Conservation (phyloP, 2,113 vertebrate species). For the Dicentrarchus labrax region DNA sequence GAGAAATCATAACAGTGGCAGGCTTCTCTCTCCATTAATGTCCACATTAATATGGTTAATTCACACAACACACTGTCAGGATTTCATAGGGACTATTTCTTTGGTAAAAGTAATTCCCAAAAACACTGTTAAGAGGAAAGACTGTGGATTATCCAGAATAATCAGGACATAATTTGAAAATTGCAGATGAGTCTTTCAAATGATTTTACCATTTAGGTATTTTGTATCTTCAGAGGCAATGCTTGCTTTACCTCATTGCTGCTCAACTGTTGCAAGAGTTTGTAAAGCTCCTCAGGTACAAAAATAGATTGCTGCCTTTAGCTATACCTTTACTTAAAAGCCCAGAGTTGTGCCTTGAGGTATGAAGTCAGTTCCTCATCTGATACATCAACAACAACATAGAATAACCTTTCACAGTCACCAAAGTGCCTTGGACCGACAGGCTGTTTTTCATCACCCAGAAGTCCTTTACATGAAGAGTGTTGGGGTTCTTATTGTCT, state of each 20-base stretch:
- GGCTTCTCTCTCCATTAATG: background rate
- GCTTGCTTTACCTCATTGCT: background rate
- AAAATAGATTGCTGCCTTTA: background rate
- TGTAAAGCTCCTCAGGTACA: background rate
- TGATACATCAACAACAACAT: slow-evolving; percentile 4
- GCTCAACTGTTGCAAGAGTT: background rate
- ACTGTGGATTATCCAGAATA: background rate
- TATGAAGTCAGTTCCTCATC: slow-evolving; percentile 8
- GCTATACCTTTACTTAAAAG: background rate
- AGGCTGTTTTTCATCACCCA: background rate
- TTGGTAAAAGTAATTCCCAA: background rate
- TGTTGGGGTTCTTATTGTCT: background rate
- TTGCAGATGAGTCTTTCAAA: background rate
- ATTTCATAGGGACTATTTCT: background rate
- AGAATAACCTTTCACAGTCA: background rate
- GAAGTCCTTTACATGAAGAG: background rate
- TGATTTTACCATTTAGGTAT: too few species aligned
- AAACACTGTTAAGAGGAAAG: background rate
- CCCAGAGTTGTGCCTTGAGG: background rate
- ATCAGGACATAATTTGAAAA: background rate
- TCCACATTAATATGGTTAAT: background rate
- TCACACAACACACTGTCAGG: too few species aligned
- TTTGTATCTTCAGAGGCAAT: background rate
- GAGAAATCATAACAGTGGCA: too few species aligned
- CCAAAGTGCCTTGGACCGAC: background rate